Evolutionary conservation across 2,888 invertebrate genomes (phyloP), one percentile per base, ranked within the genome.

Genomic region (Drosophila silvestris): DNA sequence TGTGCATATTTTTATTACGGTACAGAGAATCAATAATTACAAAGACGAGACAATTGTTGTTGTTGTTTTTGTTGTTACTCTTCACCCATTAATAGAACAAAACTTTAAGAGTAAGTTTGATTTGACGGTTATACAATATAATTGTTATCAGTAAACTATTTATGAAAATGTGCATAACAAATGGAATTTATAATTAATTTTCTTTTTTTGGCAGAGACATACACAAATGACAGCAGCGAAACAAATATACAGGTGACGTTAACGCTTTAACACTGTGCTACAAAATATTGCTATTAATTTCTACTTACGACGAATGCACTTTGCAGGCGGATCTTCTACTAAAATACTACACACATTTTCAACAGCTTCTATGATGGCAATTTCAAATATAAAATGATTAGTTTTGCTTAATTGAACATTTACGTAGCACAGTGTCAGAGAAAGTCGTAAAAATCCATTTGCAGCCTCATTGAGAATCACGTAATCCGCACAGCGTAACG

Each of bases 181-280:
- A 64, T 61, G 16, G 28, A 60, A 66, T 52, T 51, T 69, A 26
- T 39, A 19, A 65, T 37, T 26, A 1, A 7, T 28, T 16, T 14
- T 26, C 9, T 76, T 73, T 16, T 58, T 70, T 75, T 80, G 77
- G 72, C 71, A 62, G 12, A 39, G 12, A 39, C 6, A 56, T 51
- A 76, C 65, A 77, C 57, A 52, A 67, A 79, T 79, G 82, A 81
- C 82, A 78, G 50, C 68, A 79, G 60, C 79, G 73, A 64, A 74
- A 69, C 64, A 80, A 79, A 81, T 79, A 79, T 39, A 60, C 44
- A 39, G 57, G 32, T 81, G 79, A 79, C 81, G 77, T 53, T 66
- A 33, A 59, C 65, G 35, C 10, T 12, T 52, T 56, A 16, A 81
- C 79, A 79, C 79, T 66, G 33, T 30, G 35, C 79, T 61, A 63